Base-by-base conservation (phyloP, 2,888 invertebrate genomes). In the Hartigia nigra region DNA sequence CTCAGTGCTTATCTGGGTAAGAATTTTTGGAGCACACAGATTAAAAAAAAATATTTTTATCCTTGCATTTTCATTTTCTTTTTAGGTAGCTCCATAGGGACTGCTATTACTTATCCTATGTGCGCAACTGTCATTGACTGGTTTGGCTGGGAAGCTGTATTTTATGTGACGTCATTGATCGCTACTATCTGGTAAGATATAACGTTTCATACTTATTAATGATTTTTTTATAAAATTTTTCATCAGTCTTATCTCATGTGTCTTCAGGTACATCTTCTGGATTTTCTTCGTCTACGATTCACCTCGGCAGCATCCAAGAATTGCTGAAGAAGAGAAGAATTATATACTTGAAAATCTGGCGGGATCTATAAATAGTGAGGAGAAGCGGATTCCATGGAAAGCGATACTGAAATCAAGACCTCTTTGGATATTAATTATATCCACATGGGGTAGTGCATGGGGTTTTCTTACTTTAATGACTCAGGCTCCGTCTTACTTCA, bases 71-170 rank as follows among this genome's bases (percentile, higher is more conserved):
- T 69, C 23, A 69, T 70, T 77, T 75, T 39, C 69, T 31, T 77
- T 55, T 12, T 82, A 94, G 93, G 94, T 80, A 95, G 95, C 87
- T 95, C 95, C 0, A 92, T 95, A 1, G 95, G 95, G 12, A 94
- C 94, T 32, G 95, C 95, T 0, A 81, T 95, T 31, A 95, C 95
- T 12, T 95, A 95, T 89, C 95, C 96, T 0, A 90, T 96, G 79
- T 95, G 95, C 82, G 96, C 96, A 2, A 92, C 93, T 80, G 93
- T 96, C 12, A 95, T 95, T 77, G 93, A 93, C 80, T 91, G 92
- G 86, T 93, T 93, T 79, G 95, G 95, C 3, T 96, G 96, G 96
- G 95, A 95, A 84, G 93, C 94, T 82, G 95, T 95, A 0, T 96
- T 96, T 89, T 94, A 96, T 86, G 91, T 94, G 12, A 94, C 94